Percentiles rank a stretch among this genome's conserved stretches.
Conservation (phyloP, 2,113 vertebrate species). For the Desmodus rotundus region DNA sequence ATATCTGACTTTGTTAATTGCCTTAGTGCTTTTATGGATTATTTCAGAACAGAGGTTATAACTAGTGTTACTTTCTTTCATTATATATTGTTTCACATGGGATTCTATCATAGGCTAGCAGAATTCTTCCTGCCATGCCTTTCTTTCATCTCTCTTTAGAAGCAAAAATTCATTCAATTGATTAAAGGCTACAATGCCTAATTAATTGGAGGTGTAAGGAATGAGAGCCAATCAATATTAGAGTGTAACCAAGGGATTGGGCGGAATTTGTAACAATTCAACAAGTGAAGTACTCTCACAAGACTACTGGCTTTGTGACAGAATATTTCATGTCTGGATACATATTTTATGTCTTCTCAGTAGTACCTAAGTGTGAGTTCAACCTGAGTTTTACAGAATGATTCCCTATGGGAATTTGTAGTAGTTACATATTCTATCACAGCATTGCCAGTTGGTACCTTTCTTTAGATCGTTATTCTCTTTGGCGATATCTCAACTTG, state of each 20-base stretch:
- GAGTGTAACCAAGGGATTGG: background rate
- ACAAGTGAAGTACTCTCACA: background rate
- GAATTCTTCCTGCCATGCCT: background rate
- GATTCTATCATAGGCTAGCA: background rate
- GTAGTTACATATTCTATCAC: background rate
- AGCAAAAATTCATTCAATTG: background rate
- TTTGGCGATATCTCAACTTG: background rate
- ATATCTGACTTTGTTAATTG: conserved; percentile 12
- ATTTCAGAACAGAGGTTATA: background rate
- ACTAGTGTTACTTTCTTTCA: background rate
- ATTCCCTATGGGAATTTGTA: background rate
- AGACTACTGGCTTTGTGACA: background rate
- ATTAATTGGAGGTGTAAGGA: background rate
- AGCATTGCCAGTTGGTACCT: background rate
- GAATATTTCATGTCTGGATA: background rate
- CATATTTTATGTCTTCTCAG: background rate
- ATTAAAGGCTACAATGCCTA: background rate
- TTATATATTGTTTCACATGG: background rate
- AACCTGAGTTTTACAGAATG: background rate
- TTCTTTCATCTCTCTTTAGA: conserved; percentile 19
- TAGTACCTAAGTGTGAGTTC: background rate
- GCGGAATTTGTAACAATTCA: background rate
- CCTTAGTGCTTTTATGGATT: conserved; percentile 8
- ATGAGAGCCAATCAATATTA: background rate
- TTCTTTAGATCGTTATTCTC: background rate